A percentile compares a stretch with the other conserved stretches of the same genome.
These are phyloP conservation scores for Drosophila kanapiae DNA, from an alignment of 1,140 invertebrate species.

Conservation along the genomic window DNA sequence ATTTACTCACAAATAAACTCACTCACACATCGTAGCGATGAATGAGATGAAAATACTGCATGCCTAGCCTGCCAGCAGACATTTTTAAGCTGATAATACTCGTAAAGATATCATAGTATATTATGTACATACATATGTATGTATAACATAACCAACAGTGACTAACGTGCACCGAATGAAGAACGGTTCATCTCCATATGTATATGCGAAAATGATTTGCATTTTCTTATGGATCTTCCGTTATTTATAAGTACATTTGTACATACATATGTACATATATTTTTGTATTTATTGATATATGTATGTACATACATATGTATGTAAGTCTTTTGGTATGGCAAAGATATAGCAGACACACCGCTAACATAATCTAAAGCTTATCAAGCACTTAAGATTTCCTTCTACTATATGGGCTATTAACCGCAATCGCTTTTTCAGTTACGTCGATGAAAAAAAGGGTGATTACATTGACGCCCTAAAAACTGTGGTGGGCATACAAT, in stretches of 20 bases:
- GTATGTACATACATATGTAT: background rate
- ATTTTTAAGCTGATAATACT: conserved; percentile 16
- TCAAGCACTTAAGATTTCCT: conserved; percentile 5
- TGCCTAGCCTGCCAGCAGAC: background rate
- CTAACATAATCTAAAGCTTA: conserved; percentile 7
- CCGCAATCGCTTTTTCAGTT: conserved; percentile 57
- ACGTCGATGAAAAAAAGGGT: conserved; percentile 64
- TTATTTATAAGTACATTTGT: conserved; percentile 2
- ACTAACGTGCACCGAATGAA: conserved; percentile 1
- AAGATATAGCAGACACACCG: background rate
- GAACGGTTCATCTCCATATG: conserved; percentile 24
- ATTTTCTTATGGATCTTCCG: conserved; percentile 28
- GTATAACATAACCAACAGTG: background rate
- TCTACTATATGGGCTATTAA: conserved; percentile 35
- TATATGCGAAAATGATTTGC: conserved; percentile 28
- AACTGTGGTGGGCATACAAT: conserved; percentile 97
- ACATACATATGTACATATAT: background rate
- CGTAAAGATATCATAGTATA: conserved; percentile 11
- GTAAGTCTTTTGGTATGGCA: background rate
- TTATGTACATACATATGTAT: conserved; percentile 12
- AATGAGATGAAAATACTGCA: background rate
- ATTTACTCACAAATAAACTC: background rate
- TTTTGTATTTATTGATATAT: background rate
- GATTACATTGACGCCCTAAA: conserved; percentile 92
- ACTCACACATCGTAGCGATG: background rate